These are phyloP conservation scores for Cariama cristata DNA, from an alignment of 2,113 vertebrate species.

Conservation along the genomic window DNA sequence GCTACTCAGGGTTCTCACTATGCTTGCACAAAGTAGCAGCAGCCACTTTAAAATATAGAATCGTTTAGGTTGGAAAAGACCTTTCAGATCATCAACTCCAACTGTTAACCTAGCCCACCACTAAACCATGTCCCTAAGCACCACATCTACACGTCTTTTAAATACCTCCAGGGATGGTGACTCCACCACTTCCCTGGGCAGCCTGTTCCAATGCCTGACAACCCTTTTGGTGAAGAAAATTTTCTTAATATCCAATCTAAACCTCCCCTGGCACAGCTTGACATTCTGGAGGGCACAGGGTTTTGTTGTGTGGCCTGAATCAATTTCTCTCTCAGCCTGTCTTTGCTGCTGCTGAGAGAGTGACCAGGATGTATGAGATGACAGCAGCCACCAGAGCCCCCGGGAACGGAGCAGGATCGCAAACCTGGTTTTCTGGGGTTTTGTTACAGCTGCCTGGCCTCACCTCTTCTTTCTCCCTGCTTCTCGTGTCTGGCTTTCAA, in stretches of 20 bases:
- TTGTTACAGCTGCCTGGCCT: not conserved
- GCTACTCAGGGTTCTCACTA: not conserved
- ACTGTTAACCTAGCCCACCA: no score
- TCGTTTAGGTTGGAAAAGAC: no score
- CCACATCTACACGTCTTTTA: no score
- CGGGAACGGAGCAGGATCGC: not conserved
- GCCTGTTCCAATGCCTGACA: no score
- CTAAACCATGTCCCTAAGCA: no score
- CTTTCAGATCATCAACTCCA: no score
- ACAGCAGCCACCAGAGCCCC: not conserved
- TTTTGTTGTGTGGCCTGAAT: not conserved
- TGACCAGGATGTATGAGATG: not conserved
- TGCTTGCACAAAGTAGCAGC: not conserved
- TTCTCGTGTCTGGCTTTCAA: not conserved
- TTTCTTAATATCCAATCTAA: no score
- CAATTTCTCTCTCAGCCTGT: not conserved
- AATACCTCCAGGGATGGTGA: no score
- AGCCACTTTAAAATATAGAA: not conserved
- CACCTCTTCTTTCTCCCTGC: not conserved
- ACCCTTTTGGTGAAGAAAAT: no score
- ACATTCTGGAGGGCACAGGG: accelerated
- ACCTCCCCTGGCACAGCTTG: no score
- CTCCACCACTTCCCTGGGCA: no score
- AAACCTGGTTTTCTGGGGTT: not conserved
- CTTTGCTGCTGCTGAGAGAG: not conserved